Percentiles rank a stretch among this genome's conserved stretches.
Conservation (phyloP, 2,113 vertebrate genomes). For the Vulpes vulpes region DNA sequence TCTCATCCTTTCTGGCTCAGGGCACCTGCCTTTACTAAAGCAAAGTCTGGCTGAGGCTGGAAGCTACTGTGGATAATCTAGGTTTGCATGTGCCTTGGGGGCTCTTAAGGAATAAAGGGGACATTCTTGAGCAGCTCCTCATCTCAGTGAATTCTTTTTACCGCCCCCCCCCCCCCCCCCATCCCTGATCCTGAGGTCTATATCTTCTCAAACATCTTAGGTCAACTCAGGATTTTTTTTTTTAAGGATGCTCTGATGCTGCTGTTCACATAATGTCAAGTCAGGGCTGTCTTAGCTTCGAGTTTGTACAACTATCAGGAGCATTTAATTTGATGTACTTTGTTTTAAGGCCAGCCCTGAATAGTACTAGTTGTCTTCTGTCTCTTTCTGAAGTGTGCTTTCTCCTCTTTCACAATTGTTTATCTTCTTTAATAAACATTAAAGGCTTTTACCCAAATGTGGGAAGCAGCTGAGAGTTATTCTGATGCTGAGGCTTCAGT, state of each 20-base stretch:
- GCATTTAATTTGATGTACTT: not conserved
- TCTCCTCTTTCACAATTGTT: not conserved
- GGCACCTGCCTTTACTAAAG: not conserved
- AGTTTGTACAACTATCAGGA: not conserved
- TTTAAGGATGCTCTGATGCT: not conserved
- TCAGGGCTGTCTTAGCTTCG: not conserved
- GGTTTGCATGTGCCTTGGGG: not conserved
- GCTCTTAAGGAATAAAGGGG: not conserved
- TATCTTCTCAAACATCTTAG: not conserved
- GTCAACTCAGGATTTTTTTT: not conserved
- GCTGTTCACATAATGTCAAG: not conserved
- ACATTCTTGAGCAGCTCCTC: not conserved
- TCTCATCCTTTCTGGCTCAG: not conserved
- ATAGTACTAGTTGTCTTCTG: not conserved
- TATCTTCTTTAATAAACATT: conserved; percentile 52
- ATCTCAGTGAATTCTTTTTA: not conserved
- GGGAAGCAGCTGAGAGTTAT: conserved; percentile 21
- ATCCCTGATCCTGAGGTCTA: not conserved
- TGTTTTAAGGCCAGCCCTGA: not conserved
- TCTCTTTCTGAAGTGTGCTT: conserved; percentile 33
- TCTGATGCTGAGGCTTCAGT: not conserved
- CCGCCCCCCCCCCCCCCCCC: fast-evolving
- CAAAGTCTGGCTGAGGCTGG: not conserved
- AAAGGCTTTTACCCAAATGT: conserved; percentile 37
- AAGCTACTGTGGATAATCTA: not conserved